These are phyloP conservation scores for Bos indicus DNA, from an alignment of 2,113 vertebrate species.

Conservation along the genomic window DNA sequence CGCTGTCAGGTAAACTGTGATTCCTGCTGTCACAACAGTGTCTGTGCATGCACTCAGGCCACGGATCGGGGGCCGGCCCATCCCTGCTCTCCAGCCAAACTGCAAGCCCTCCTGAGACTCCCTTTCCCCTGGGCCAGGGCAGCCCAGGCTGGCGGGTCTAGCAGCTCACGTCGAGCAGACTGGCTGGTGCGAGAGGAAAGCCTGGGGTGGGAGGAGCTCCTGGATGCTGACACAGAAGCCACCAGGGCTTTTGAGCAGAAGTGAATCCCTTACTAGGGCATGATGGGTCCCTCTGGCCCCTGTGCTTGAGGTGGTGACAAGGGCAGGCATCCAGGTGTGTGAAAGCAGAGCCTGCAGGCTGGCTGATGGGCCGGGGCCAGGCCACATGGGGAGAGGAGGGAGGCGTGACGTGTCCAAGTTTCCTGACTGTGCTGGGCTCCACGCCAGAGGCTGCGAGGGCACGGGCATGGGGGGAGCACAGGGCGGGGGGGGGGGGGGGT, in stretches of 20 bases:
- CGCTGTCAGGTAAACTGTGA: not conserved
- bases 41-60: fast-evolving
- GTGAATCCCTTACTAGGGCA: not conserved
- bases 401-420: fast-evolving
- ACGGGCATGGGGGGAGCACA: not conserved
- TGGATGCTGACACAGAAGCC: not conserved
- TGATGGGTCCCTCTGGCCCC: not conserved
- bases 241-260: not conserved
- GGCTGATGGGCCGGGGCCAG: not conserved
- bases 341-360: not conserved
- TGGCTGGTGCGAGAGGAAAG: fast-evolving
- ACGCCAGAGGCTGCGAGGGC: not conserved
- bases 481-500: fast-evolving
- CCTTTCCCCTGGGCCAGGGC: too few species aligned
- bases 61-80: fast-evolving
- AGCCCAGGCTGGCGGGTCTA: not conserved
- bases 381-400: not conserved
- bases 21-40: not conserved
- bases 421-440: not conserved
- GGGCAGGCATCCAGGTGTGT: not conserved
- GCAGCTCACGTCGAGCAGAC: not conserved
- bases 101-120: not conserved
- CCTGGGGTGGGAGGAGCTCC: not conserved
- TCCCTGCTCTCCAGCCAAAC: not conserved
- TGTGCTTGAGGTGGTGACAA: not conserved